Base-by-base conservation (phyloP, 1,140 invertebrate species). In the Lepidostoma basale region DNA sequence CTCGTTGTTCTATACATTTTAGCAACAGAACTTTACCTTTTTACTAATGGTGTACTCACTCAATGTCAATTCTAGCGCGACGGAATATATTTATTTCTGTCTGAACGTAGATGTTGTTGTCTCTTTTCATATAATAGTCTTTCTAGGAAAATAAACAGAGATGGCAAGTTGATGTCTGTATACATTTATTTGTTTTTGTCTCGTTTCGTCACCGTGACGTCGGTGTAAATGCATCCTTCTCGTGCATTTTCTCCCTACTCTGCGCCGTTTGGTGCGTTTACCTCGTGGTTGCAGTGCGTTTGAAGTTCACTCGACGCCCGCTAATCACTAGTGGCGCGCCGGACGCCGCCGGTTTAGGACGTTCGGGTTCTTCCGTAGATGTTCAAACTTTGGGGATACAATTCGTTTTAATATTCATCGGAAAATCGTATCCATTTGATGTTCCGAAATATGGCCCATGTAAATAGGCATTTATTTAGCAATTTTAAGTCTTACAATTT, bases 241-340 rank as follows among this genome's bases (percentile, higher is more conserved):
- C 64, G 58, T 67, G 64, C 64, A 67, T 49, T 39, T 59, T 45
- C 28, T 36, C 52, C 64, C 54, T 16, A 20, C 64, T 26, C 64
- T 49, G 30, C 36, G 25, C 16, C 9, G 20, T 18, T 30, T 8
- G 52, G 63, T 67, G 56, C 54, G 64, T 67, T 59, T 59, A 67
- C 64, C 64, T 67, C 64, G 64, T 67, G 64, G 64, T 47, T 59
- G 52, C 64, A 67, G 52, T 49, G 64, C 64, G 64, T 67, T 30
- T 12, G 33, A 49, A 33, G 33, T 56, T 66, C 63, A 33, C 22
- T 14, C 62, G 26, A 33, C 42, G 10, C 14, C 42, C 23, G 26
- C 23, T 63, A 44, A 1, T 60, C 18, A n/a, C 28, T 25, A 67
- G 64, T 67, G 49, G 52, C 49, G 40, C 64, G 3, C 22, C 25